Conservation (phyloP, 2,113 vertebrate species). For the Marmota flaviventris region DNA sequence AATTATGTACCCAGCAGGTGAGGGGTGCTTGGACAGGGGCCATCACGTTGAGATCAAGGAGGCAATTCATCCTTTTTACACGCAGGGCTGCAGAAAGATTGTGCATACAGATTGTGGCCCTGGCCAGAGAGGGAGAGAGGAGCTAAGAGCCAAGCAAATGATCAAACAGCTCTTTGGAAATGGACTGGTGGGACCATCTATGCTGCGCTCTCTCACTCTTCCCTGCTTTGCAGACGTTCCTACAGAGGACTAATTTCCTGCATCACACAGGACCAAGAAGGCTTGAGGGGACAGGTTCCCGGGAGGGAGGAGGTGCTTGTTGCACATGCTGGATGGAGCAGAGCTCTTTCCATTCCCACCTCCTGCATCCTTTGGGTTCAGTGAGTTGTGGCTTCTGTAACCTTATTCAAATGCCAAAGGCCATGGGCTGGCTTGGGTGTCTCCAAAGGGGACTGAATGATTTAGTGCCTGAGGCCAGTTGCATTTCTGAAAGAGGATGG, state of each 20-base stretch:
- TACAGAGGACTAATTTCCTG: not conserved
- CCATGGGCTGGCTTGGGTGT: not conserved
- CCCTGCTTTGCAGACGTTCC: not conserved
- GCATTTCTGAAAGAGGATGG: not conserved
- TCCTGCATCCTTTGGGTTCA: not conserved
- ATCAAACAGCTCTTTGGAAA: not conserved
- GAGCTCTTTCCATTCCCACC: not conserved
- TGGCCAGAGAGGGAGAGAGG: not conserved
- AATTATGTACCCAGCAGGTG: conserved; percentile 77
- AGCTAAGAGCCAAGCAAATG: not conserved
- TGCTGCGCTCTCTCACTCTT: not conserved
- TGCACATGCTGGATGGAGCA: not conserved
- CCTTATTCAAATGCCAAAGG: not conserved
- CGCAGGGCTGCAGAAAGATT: not conserved
- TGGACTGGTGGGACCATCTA: not conserved
- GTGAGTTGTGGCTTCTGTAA: not conserved
- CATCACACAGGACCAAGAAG: not conserved
- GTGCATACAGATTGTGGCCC: conserved; percentile 23
- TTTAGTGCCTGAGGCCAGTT: not conserved
- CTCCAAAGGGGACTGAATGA: not conserved
- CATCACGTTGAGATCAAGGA: conserved; percentile 52
- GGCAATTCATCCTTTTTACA: conserved; percentile 67
- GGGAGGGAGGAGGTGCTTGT: not conserved
- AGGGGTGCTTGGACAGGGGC: conserved; percentile 55
- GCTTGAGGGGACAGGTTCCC: not conserved